Percentiles rank a stretch among this genome's conserved stretches.
Conservation (phyloP, 2,113 vertebrate genomes). For the Spheniscus mendiculus region DNA sequence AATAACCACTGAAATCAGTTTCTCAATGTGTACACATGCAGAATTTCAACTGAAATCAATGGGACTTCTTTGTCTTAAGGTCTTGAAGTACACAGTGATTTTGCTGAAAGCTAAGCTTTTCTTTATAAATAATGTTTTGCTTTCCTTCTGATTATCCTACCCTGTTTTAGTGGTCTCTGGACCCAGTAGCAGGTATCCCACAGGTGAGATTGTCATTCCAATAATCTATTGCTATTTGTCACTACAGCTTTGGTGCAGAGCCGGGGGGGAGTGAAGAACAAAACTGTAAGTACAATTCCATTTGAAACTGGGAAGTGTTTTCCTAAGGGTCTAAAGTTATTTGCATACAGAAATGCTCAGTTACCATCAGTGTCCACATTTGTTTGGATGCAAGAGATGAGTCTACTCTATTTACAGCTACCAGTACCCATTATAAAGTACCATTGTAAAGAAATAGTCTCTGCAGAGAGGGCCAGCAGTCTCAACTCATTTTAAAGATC, state of each 20-base stretch:
- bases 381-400: not conserved
- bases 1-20: not conserved
- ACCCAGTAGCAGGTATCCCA: not conserved
- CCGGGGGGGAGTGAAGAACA: rapidly evolving
- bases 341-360: not conserved
- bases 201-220: not conserved
- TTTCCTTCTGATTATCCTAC: not conserved
- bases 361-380: not conserved
- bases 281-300: not conserved
- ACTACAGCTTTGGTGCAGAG: not conserved
- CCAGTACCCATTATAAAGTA: rapidly evolving
- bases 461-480: not conserved
- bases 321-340: not conserved
- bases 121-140: not conserved
- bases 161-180: not conserved
- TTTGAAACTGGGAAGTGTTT: not conserved
- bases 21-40: not conserved
- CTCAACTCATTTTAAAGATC: not conserved
- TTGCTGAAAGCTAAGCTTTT: not conserved
- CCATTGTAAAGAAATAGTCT: not conserved
- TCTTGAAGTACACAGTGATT: not conserved
- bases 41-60: not conserved
- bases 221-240: not conserved
- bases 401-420: not conserved
- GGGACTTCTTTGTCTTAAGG: not conserved